These are phyloP conservation scores for Tinamus guttatus DNA, from an alignment of 2,113 vertebrate genomes.

Conservation along the genomic window DNA sequence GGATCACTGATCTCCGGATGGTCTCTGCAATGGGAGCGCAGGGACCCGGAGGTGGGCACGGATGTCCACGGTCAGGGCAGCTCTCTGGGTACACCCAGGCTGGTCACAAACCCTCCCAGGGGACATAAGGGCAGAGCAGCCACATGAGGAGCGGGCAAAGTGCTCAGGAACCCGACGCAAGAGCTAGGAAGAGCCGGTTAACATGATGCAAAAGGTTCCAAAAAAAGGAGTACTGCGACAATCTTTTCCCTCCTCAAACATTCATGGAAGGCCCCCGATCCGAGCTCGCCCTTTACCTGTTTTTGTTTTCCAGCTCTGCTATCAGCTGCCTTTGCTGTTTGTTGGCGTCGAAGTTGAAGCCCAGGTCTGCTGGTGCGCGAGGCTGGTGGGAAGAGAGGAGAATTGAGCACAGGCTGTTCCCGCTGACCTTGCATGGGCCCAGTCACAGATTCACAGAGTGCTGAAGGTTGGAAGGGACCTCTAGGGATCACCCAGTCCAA, in stretches of 20 bases:
- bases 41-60: no score
- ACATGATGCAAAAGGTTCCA: neutral
- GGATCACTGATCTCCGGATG: no score
- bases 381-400: slow-evolving; percentile 75
- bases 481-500: no score
- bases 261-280: neutral
- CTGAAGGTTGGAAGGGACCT: no score
- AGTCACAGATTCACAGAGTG: no score
- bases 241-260: neutral
- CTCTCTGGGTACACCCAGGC: neutral
- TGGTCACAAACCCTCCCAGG: neutral
- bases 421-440: neutral
- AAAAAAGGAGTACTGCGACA: neutral
- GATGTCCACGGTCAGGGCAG: neutral
- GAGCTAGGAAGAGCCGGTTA: neutral
- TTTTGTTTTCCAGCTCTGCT: slow-evolving; percentile 96
- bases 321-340: slow-evolving; percentile 96
- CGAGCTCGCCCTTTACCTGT: slow-evolving; percentile 81
- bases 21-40: no score
- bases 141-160: neutral
- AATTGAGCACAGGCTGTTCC: neutral
- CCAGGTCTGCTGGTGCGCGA: slow-evolving; percentile 87
- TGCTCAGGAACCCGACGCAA: neutral
- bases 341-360: slow-evolving; percentile 93
- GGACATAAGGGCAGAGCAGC: neutral